Percentiles rank a stretch among this genome's conserved stretches.
phyloP scores from a whole-genome alignment of 2,888 invertebrate genomes.

The Scaptomyza cyrtandrae region DNA sequence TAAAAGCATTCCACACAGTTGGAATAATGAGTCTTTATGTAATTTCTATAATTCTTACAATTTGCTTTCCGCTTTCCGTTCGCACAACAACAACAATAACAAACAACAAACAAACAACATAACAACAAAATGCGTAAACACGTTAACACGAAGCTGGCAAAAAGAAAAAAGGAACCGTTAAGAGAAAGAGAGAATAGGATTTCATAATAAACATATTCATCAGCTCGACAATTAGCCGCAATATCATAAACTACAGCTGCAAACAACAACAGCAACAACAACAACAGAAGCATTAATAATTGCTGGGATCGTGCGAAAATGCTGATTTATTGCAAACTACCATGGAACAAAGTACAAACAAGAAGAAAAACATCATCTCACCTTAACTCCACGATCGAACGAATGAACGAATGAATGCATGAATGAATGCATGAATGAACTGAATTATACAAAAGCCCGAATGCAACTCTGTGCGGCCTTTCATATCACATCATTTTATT shows the following conservation, averaged over 20 bases:
- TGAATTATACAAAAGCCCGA: background rate
- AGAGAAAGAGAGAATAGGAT: constrained; percentile 15
- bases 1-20: constrained; percentile 8
- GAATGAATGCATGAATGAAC: background rate
- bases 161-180: constrained; percentile 26
- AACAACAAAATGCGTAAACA: constrained; percentile 15
- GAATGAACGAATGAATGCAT: too few relatives aligned
- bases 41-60: constrained; percentile 20
- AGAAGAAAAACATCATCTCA: background rate
- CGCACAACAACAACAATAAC: background rate
- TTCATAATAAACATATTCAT: constrained; percentile 36
- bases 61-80: background rate
- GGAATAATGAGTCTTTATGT: constrained; percentile 18
- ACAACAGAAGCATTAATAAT: constrained; percentile 23
- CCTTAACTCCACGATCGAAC: background rate
- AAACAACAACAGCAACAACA: constrained; percentile 10
- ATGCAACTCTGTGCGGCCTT: constrained; percentile 29
- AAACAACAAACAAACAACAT: too few relatives aligned
- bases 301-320: constrained; percentile 51
- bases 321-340: constrained; percentile 32
- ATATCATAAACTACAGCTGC: constrained; percentile 41
- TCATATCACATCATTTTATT: constrained; percentile 16
- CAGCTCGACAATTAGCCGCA: constrained; percentile 43
- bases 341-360: constrained; percentile 6
- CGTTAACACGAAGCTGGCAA: constrained; percentile 1